A percentile compares a stretch with the other conserved stretches of the same genome.
Evolutionary conservation across 2,113 vertebrate genomes (phyloP).

Genomic region (Isurus oxyrinchus): DNA sequence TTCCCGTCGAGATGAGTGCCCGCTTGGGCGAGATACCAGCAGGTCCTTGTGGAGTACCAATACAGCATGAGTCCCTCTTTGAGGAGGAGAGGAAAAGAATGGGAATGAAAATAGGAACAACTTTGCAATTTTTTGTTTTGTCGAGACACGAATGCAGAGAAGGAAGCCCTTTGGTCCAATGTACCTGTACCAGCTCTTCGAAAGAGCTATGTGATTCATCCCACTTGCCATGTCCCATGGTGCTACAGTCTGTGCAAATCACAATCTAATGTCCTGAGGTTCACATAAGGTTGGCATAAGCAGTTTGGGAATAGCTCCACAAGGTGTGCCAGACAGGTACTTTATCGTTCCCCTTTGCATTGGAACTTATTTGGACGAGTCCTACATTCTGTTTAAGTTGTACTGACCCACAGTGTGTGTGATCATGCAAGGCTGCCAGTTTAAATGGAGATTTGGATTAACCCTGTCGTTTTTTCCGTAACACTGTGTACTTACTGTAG

Average conservation of each 20-base stretch:
- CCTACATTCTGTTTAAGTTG: background rate
- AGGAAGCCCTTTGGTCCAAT: background rate
- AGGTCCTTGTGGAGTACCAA: background rate
- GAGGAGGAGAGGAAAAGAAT: background rate
- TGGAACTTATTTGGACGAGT: background rate
- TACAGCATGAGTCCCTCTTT: background rate
- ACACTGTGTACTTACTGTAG: background rate
- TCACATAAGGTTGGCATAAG: background rate
- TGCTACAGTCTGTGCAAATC: background rate
- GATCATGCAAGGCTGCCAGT: background rate
- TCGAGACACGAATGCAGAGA: background rate
- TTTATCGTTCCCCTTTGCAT: background rate
- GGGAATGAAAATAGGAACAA: background rate
- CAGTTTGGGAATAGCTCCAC: background rate
- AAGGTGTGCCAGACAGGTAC: background rate
- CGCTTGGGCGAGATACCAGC: background rate
- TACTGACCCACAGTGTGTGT: background rate
- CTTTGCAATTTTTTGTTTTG: background rate
- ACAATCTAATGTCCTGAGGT: background rate
- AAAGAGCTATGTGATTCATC: background rate
- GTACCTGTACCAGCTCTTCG: background rate
- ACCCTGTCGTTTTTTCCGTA: background rate
- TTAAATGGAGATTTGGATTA: background rate
- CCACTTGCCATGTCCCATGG: background rate
- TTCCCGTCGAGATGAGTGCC: background rate